Conservation (phyloP, 2,888 invertebrate genomes). For the Thera britannica region DNA sequence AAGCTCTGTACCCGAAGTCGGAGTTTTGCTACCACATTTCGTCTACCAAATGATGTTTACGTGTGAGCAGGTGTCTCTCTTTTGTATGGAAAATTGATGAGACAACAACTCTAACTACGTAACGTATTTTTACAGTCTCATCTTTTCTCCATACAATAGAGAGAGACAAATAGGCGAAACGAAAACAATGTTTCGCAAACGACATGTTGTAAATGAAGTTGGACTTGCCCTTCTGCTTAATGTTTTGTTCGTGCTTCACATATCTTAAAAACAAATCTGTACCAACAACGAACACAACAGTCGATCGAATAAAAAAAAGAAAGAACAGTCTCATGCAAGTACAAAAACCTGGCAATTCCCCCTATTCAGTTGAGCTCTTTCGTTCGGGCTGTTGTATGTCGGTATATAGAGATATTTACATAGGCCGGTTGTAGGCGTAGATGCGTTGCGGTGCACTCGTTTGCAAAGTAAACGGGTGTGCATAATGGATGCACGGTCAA, state of each 20-base stretch:
- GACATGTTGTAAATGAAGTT: no score
- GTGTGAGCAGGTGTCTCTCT: no score
- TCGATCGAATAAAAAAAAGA: not conserved
- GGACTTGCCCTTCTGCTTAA: not conserved
- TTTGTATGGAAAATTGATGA: no score
- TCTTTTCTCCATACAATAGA: no score
- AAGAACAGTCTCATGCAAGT: not conserved
- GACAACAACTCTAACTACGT: no score
- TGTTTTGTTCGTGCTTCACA: not conserved
- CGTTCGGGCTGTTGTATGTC: conserved; percentile 43
- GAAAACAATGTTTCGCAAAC: no score
- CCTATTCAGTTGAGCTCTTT: conserved; percentile 45
- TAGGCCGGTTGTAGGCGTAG: conserved; percentile 57
- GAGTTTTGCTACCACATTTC: no score
- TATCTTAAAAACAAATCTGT: not conserved
- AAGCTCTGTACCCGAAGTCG: no score
- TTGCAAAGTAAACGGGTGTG: conserved; percentile 79
- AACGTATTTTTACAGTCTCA: no score
- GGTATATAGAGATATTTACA: conserved; percentile 48
- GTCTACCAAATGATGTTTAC: no score
- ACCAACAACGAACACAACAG: not conserved
- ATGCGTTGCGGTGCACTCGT: conserved; percentile 76
- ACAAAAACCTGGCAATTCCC: conserved; percentile 7
- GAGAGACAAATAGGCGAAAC: no score
- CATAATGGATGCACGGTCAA: conserved; percentile 82